phyloP scores from a whole-genome alignment of 2,888 invertebrate species.

The Drosophila suboccidentalis region DNA sequence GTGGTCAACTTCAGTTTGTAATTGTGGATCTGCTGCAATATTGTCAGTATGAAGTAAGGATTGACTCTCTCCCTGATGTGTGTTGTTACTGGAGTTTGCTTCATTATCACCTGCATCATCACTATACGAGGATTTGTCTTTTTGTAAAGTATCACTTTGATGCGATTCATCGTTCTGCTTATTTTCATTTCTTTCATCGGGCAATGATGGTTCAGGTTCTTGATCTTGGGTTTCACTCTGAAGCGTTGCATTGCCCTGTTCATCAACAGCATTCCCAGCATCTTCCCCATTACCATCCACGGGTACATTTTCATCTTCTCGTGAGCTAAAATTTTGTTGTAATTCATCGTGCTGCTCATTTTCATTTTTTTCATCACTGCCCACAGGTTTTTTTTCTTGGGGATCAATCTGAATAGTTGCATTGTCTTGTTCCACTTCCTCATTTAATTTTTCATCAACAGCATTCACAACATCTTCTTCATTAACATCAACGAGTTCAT shows the following conservation, averaged over 20 bases:
- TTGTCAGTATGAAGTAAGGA: neutral
- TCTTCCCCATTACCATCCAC: too few relatives aligned
- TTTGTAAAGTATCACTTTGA: neutral
- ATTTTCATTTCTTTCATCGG: neutral
- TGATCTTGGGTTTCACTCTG: neutral
- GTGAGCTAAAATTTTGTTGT: too few relatives aligned
- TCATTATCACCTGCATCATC: neutral
- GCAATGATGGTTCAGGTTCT: too few relatives aligned
- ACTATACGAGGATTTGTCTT: neutral
- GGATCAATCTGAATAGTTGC: too few relatives aligned
- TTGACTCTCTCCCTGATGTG: neutral
- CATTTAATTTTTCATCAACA: too few relatives aligned
- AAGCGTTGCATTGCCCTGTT: neutral
- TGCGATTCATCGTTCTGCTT: neutral
- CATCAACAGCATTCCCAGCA: too few relatives aligned
- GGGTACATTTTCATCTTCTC: too few relatives aligned
- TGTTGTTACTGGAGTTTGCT: neutral
- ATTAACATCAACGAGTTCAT: too few relatives aligned
- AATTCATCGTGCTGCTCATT: neutral
- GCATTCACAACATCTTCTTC: too few relatives aligned
- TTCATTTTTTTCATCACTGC: too few relatives aligned
- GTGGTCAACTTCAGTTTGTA: neutral
- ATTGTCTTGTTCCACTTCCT: too few relatives aligned
- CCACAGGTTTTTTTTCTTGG: too few relatives aligned
- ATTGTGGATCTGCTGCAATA: neutral